Evolutionary conservation across 2,888 invertebrate genomes (phyloP), one percentile per base, ranked within the genome.

Genomic region (Ashinkailepas kermadecensis): DNA sequence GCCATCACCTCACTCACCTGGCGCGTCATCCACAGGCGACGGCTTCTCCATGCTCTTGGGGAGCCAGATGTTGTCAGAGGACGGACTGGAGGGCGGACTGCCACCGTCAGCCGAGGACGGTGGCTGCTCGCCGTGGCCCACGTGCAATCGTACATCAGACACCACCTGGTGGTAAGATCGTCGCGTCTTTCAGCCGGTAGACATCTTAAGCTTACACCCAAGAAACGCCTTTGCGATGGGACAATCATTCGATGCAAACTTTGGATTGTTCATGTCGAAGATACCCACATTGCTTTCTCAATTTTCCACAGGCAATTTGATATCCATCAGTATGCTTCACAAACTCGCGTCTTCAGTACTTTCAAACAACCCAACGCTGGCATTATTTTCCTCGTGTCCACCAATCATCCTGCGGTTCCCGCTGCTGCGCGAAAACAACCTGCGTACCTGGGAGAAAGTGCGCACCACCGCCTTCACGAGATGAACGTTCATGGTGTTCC

Each of bases 21-120:
- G 70, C 13, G 18, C 39, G 18, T 67, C 65, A 11, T 54, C 54
- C 18, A 39, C 23, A 7, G 13, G 15, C 6, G 54, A 7, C 11
- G 74, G 74, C 54, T 74, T 74, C 74, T 74, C 74, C 9, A 74
- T 15, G 18, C 23, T 11, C 8, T 18, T 12, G 1, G 74, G 74
- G 54, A 74, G 74, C 74, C 74, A 74, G 54, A 74, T 15, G 54
- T 74, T 74, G 11, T 74, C 74, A 9, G 54, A 9, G 9, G 74
- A 23, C 13, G 74, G 74, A 18, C 74, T 74, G 74, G 74, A 74
- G 18, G 74, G 74, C 39, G n/a, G 65, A 12, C 65, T 65, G 65
- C 23, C 74, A 7, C 15, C 18, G 39, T 74, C 74, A 6, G 25
- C 13, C 7, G 74, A 74, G 74, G 54, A 18, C 18, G 21, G 18